Evolutionary conservation across 2,797 vertebrate genomes (phyloP).

Genomic region (Ctenosaura bakeri): DNA sequence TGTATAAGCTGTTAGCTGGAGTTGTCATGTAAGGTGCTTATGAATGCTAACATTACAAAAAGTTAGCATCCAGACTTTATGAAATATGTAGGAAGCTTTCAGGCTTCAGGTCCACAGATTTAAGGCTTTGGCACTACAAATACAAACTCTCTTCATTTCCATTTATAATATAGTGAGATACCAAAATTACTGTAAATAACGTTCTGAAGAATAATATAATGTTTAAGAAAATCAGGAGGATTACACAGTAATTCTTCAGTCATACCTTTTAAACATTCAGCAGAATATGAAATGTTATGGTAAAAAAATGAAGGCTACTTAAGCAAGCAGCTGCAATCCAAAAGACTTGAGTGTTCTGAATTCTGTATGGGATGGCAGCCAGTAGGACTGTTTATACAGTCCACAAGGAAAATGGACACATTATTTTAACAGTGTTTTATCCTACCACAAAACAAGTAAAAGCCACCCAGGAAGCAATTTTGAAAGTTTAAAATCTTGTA

Average conservation of each 20-base stretch:
- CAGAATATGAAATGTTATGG: background rate
- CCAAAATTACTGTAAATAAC: background rate
- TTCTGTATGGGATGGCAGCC: background rate
- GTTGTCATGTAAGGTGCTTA: background rate
- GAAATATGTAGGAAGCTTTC: background rate
- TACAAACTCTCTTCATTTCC: background rate
- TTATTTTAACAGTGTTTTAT: background rate
- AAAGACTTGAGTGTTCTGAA: background rate
- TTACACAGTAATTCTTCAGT: background rate
- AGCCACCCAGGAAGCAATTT: background rate
- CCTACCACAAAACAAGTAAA: slow-evolving; percentile 4
- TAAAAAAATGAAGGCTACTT: background rate
- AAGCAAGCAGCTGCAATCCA: background rate
- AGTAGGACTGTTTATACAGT: background rate
- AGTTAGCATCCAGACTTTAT: background rate
- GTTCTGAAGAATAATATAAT: background rate
- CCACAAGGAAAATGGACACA: background rate
- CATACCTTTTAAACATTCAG: background rate
- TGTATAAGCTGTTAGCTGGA: background rate
- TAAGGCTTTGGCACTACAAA: no score
- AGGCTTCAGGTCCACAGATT: background rate
- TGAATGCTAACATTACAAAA: background rate
- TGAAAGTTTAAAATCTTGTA: background rate
- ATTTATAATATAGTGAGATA: background rate
- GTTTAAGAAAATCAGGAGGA: background rate